Conservation (phyloP, 2,888 invertebrate species). For the Xestoiulus laeticollis region DNA sequence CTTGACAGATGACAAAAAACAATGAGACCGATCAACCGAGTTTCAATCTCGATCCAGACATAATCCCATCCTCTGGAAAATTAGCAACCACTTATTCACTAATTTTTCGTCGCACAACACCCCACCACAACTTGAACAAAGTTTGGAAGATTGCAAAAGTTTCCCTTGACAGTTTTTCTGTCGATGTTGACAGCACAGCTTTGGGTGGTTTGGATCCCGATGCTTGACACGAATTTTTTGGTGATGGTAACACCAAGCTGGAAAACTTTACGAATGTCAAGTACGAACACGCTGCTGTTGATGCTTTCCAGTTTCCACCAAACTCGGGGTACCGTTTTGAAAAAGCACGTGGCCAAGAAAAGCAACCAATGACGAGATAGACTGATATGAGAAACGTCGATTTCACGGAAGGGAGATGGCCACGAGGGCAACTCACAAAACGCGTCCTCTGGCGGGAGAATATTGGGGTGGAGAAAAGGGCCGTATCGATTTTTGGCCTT, state of each 20-base stretch:
- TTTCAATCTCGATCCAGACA: not conserved
- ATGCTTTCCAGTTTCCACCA: not conserved
- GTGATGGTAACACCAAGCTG: not conserved
- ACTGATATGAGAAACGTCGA: not conserved
- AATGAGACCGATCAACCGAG: not conserved
- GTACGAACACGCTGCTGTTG: not conserved
- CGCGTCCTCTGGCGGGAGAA: not conserved
- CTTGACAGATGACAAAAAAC: not conserved
- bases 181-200: not conserved
- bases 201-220: not conserved
- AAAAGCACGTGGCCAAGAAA: not conserved
- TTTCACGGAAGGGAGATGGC: not conserved
- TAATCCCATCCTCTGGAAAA: constrained; percentile 1
- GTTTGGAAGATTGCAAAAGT: not conserved
- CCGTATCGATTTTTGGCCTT: no score
- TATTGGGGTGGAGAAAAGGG: no score
- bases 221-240: not conserved
- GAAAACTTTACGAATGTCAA: constrained; percentile 12
- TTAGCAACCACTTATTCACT: not conserved
- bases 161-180: no score
- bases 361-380: not conserved
- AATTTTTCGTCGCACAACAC: not conserved
- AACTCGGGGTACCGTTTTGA: not conserved
- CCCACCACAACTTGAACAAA: not conserved
- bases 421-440: not conserved